Base-by-base conservation (phyloP, 2,113 vertebrate genomes). In the Pleuronectes platessa region DNA sequence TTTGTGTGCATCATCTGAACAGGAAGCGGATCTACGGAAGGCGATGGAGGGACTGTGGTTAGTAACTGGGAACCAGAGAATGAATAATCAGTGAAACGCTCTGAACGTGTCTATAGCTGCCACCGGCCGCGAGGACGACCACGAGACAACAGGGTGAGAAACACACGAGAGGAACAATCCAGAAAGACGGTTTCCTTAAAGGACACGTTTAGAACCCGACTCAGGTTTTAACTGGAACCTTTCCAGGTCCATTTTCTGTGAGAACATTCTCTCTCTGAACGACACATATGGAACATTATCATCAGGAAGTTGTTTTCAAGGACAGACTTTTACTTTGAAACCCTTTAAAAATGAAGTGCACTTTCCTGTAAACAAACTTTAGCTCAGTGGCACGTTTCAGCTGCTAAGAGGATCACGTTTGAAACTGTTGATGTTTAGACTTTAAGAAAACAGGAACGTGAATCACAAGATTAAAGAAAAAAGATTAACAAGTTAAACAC, bases 41-140 rank as follows among this genome's bases (percentile, higher is more conserved):
- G 64, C n/a, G 45, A 64, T 17, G 62, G 20, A 55, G 74, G 27
- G 62, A 18, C 18, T 74, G 47, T 37, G 5, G 11, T 18, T 47
- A 59, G 55, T 45, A 27, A 37, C 56, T 3, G 64, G n/a, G 42
- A 45, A 1, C 11, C 42, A 12, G 42, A 14, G 14, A 2, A 62
- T 77, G 59, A 35, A 61, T 45, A 23, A 78, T 27, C 12, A 56
- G 51, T 21, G 24, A 62, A 26, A 24, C 5, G 67, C 45, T 85
- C 20, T 68, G 67, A 82, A 82, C 58, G 49, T 70, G 73, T 23
- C 86, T 86, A 85, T 84, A 87, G 86, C 91, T 90, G 86, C 88
- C 89, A 86, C 77, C 64, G 87, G 85, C 76, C 66, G 66, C 2
- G 45, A 71, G 10, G 27, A 60, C 12, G 26, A 47, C 14, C 1